Percentiles rank a stretch among this genome's conserved stretches.
These are phyloP conservation scores for Premnoplex brunnescens DNA, from an alignment of 2,797 vertebrate genomes.

Conservation along the genomic window DNA sequence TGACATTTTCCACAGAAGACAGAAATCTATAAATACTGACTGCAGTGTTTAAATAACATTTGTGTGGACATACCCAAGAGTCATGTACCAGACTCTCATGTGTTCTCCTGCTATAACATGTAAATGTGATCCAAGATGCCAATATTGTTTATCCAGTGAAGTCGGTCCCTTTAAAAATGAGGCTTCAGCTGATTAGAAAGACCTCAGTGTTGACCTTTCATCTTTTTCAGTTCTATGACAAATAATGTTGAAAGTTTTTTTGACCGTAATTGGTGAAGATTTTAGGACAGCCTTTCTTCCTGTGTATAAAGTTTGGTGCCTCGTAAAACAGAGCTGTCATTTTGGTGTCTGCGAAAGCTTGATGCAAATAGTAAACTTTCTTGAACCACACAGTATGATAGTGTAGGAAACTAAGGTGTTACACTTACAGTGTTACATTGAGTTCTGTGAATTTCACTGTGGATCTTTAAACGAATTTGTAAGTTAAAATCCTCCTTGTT, in stretches of 20 bases:
- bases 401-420: background rate
- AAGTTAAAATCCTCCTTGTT: background rate
- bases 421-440: background rate
- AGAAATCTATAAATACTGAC: background rate
- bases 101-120: background rate
- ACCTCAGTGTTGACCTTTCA: background rate
- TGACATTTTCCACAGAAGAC: background rate
- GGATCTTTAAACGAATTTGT: background rate
- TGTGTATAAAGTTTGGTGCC: background rate
- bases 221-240: background rate
- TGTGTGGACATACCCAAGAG: background rate
- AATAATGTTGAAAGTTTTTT: background rate
- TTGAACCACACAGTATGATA: background rate
- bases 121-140: background rate
- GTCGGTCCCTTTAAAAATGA: background rate
- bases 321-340: background rate
- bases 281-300: background rate
- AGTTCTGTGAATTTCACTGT: background rate
- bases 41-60: background rate
- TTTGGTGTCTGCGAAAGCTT: background rate
- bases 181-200: background rate
- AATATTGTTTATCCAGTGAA: background rate
- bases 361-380: background rate
- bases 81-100: background rate
- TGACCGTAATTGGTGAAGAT: background rate